These are phyloP conservation scores for Aldabrachelys gigantea DNA, from an alignment of 2,113 vertebrate genomes.

Conservation along the genomic window DNA sequence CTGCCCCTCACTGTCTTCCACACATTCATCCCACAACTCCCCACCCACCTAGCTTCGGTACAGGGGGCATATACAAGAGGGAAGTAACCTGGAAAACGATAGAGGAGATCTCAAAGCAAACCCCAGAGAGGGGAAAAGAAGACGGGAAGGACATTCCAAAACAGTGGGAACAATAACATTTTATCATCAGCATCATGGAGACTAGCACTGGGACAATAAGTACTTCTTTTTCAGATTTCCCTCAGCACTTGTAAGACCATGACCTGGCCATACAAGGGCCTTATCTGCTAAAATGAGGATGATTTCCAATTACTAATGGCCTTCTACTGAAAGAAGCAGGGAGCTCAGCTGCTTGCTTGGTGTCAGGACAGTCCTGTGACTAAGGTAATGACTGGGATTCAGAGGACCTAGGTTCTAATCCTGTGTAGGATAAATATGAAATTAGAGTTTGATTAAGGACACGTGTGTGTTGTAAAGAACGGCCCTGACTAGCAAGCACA, in stretches of 20 bases:
- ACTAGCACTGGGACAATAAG: not conserved
- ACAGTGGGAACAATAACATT: not conserved
- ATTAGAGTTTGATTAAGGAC: not conserved
- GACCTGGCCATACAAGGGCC: not conserved
- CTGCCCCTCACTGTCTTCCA: not conserved
- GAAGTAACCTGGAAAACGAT: not conserved
- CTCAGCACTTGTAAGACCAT: not conserved
- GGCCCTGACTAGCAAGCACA: no score
- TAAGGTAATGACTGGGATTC: not conserved
- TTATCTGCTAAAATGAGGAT: not conserved
- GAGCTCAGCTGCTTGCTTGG: no score
- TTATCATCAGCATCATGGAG: not conserved
- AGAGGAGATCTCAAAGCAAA: not conserved
- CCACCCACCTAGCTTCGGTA: not conserved
- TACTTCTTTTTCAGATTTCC: not conserved
- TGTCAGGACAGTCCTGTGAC: not conserved
- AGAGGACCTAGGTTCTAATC: not conserved
- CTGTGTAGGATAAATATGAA: no score
- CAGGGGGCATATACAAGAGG: not conserved
- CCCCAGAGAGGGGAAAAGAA: accelerated
- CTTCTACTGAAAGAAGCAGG: not conserved
- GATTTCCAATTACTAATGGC: not conserved
- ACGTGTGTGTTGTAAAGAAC: no score
- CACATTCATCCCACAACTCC: not conserved
- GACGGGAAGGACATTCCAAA: not conserved